These are phyloP conservation scores for Argyrosomus regius DNA, from an alignment of 2,797 vertebrate species.

Conservation along the genomic window DNA sequence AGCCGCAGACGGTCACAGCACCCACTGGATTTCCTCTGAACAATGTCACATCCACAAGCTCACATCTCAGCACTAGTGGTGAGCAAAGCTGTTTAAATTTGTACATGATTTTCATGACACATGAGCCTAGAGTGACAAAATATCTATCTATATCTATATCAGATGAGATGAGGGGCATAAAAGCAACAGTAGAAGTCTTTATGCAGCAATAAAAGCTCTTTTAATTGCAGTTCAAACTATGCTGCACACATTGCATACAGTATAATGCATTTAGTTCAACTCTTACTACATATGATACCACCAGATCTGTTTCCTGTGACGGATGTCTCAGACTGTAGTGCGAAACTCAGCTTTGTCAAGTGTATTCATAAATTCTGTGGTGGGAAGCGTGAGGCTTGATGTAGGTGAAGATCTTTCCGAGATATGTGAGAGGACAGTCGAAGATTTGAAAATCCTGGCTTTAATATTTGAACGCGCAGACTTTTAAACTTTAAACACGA, in stretches of 20 bases:
- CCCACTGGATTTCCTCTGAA: conserved; percentile 28
- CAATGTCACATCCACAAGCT: conserved; percentile 37
- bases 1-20: conserved; percentile 16
- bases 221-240: neutral
- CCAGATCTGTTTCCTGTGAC: conserved; percentile 58
- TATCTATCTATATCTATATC: neutral
- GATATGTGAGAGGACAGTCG: neutral
- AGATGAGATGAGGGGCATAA: neutral
- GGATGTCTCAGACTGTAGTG: conserved; percentile 11
- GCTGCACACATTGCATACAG: neutral
- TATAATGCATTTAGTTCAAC: conserved; percentile 3
- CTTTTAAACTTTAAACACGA: neutral
- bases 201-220: neutral
- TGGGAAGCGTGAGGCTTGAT: neutral
- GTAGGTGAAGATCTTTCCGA: neutral
- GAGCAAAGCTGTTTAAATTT: conserved; percentile 32
- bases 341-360: conserved; percentile 22
- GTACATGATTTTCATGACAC: neutral
- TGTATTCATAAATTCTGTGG: conserved; percentile 8
- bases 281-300: conserved; percentile 22
- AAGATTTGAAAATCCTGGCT: neutral
- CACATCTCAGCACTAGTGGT: conserved; percentile 60
- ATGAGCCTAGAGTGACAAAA: neutral
- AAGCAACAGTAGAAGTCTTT: neutral
- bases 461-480: neutral